Evolutionary conservation across 2,888 invertebrate species (phyloP), one percentile per base, ranked within the genome.

Genomic region (Anthrax anthrax): DNA sequence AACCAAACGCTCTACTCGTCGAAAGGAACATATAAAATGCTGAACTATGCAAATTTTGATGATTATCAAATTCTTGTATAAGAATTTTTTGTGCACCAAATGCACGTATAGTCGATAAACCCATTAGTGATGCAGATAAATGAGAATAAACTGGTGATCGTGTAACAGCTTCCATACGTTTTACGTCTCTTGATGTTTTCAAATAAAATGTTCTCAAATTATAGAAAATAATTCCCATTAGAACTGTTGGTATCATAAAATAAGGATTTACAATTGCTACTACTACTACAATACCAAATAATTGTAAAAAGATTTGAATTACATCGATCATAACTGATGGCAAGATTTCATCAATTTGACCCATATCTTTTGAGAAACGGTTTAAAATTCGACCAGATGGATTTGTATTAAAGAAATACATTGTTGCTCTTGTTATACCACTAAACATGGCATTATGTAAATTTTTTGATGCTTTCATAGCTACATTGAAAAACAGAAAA

Each of bases 61-160:
- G 83, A 53, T 76, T 76, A 57, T 88, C 88, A 57, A 90, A 89
- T 63, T 88, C 87, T 32, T 75, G 70, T 40, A 79, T 78, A 39
- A 95, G 78, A 18, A 83, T 77, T 45, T 78, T 74, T 61, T 90
- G 84, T 0, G 88, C 88, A 9, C 79, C 78, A 61, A 88, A 92
- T 0, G 94, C 88, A 46, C 96, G 75, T 42, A 97, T 92, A 0
- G 94, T 94, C 0, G 89, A 80, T 50, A 97, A 72, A 1, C 96
- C 96, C 63, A 87, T 84, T 6, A 97, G 71, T 0, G 90, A 81
- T 23, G 92, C 86, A 60, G 83, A 88, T 57, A 96, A 70, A 61
- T 95, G 94, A 3, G 87, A 85, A 70, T 94, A 96, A n/a, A 97
- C 88, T 0, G 96, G 96, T 57, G 92, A 92, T 49, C 92, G 81